Evolutionary conservation across 2,888 invertebrate species (phyloP).

Genomic region (Laspeyria flexula): DNA sequence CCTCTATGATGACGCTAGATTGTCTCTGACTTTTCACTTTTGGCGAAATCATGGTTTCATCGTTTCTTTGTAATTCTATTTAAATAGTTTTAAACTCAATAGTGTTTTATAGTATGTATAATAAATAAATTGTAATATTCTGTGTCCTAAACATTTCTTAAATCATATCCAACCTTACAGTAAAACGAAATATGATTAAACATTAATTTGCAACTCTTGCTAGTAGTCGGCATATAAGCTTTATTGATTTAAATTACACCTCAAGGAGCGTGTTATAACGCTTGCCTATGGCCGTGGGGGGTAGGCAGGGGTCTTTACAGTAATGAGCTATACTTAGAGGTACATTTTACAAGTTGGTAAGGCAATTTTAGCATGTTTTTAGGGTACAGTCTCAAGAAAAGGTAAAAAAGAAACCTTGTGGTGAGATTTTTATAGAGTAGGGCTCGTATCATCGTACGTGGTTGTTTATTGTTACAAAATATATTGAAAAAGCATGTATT

Average conservation of each 20-base stretch:
- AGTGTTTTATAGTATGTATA: too few relatives aligned
- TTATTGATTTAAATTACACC: constrained; percentile 64
- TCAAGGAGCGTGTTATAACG: constrained; percentile 3
- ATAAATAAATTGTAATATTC: too few relatives aligned
- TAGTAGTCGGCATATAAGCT: constrained; percentile 44
- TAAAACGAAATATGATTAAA: constrained; percentile 27
- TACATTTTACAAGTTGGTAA: neutral
- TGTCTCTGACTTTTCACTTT: too few relatives aligned
- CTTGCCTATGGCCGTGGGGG: neutral
- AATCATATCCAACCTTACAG: constrained; percentile 6
- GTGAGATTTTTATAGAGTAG: too few relatives aligned
- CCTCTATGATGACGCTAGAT: too few relatives aligned
- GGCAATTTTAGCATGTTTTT: neutral
- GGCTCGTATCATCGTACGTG: too few relatives aligned
- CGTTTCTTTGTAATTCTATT: too few relatives aligned
- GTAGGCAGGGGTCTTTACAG: constrained; percentile 8
- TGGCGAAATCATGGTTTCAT: too few relatives aligned
- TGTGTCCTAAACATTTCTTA: neutral
- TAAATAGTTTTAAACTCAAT: too few relatives aligned
- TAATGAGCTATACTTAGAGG: constrained; percentile 12
- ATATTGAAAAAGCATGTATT: too few relatives aligned
- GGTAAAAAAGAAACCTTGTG: too few relatives aligned
- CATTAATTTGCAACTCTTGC: constrained; percentile 51
- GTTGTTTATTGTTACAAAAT: too few relatives aligned
- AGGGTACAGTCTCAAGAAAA: neutral